Base-by-base conservation (phyloP, 2,113 vertebrate species). In the Lichenostomus cassidix region DNA sequence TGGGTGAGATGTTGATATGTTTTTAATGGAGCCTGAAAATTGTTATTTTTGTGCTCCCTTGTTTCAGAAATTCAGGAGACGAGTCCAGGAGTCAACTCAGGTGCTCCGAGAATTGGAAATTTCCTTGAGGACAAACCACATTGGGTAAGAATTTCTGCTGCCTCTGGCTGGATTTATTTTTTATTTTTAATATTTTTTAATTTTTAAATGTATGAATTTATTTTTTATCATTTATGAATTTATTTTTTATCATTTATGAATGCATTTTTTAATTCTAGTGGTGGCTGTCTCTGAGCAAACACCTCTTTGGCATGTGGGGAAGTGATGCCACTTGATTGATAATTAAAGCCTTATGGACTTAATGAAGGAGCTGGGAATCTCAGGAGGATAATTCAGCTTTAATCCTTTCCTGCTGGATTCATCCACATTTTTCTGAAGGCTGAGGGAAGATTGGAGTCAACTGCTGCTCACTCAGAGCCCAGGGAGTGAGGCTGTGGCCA, bases 1-100 rank as follows among this genome's bases (percentile, higher is more conserved):
- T 64, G n/a, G 9, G 2, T 29, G 62, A 83, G 39, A 7, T 39
- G 78, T 16, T 89, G 85, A 5, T 42, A 0, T 14, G 62, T 58
- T 92, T 78, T 49, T 29, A 41, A 62, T 42, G 10, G 8, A 62
- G 22, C 83, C 83, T 88, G 7, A 20, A 20, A 25, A 92, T 56
- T 49, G 33, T 39, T 77, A 4, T 88, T 67, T 97, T 44, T 85
- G 24, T 77, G 20, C 74, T 96, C 63, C 39, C 95, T 91, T 63
- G 79, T 95, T 94, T 39, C 86, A 99, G 99, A 99, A 99, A 98
- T 99, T 99, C 98, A 98, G 99, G 95, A 98, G 99, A 92, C 97
- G 99, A 98, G 99, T 99, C 89, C 99, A 99, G 96, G 99, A 99
- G 97, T 99, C 99, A 52, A 99, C 99, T 65, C 99, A 99, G 97